Base-by-base conservation (phyloP, 1,140 invertebrate species). In the Trypoxylus dichotomus region DNA sequence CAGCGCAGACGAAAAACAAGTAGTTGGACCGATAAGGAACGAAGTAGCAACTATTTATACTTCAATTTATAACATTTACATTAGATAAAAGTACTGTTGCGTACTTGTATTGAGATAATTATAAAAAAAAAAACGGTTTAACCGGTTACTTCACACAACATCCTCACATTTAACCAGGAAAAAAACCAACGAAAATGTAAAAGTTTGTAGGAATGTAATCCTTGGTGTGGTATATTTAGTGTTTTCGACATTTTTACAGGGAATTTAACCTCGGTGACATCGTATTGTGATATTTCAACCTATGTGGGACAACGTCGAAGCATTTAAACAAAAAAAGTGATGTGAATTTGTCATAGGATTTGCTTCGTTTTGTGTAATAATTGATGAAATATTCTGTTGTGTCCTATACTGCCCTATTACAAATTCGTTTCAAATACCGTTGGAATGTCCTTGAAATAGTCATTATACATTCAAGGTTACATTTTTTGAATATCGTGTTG, bases 31-130 rank as follows among this genome's bases (percentile, higher is more conserved):
- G 60, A 68, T 68, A 68, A 68, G 60, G 13, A 68, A 25, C 60
- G 60, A 0, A 25, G 60, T 54, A 54, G 47, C 19, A 68, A 68
- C 27, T 68, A 68, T 68, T 68, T 68, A 68, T 68, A 68, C 47
- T 58, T 58, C 5, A 58, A 58, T 68, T 68, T 68, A 68, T 68
- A 68, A 68, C 60, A 68, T 68, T 68, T 68, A 68, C 60, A 68
- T 68, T 68, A 68, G 60, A 68, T 68, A 68, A 68, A 68, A 29
- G 21, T 29, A 29, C 21, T 24, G 60, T 68, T 68, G 27, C 60
- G 60, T 29, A 68, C 60, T 68, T 27, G 60, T 25, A 37, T 37
- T 8, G 32, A 37, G 32, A 37, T 37, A 37, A 37, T 37, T 37
- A 37, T 8, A 37, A 32, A 32, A 37, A 37, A 37, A 37, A 27